Conservation (phyloP, 1,140 invertebrate genomes). For the Centruroides sculpturatus region DNA sequence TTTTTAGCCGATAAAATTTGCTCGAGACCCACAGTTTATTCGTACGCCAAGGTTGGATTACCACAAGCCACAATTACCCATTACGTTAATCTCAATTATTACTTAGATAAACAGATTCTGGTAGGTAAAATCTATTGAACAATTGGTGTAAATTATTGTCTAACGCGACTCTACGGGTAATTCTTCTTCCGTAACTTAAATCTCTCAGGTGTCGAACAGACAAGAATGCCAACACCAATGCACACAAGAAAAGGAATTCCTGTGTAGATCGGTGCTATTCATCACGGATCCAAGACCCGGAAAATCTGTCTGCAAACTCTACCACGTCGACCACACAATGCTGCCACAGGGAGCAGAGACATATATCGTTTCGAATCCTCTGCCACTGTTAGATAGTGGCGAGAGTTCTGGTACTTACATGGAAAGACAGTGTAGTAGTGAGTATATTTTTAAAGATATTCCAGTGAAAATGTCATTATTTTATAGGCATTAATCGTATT, state of each 20-base stretch:
- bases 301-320: constrained; percentile 63
- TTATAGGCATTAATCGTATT: too few species aligned
- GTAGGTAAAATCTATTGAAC: constrained; percentile 25
- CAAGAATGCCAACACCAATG: constrained; percentile 72
- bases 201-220: constrained; percentile 36
- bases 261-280: constrained; percentile 79
- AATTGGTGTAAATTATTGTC: too few species aligned
- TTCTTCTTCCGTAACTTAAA: too few species aligned
- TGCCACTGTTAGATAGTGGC: constrained; percentile 79
- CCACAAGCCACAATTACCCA: constrained; percentile 78
- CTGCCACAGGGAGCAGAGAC: constrained; percentile 79
- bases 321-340: constrained; percentile 81
- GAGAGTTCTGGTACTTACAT: constrained; percentile 74
- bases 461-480: too few species aligned
- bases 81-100: constrained; percentile 79
- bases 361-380: constrained; percentile 57
- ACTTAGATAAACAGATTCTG: constrained; percentile 81
- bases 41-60: constrained; percentile 66
- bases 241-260: constrained; percentile 81
- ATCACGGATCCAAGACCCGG: constrained; percentile 19
- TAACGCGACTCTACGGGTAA: too few species aligned
- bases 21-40: constrained; percentile 36
- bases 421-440: constrained; percentile 60
- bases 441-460: neutral
- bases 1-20: constrained; percentile 14